phyloP scores from a whole-genome alignment of 1,140 invertebrate genomes.

The Mizuhopecten yessoensis region DNA sequence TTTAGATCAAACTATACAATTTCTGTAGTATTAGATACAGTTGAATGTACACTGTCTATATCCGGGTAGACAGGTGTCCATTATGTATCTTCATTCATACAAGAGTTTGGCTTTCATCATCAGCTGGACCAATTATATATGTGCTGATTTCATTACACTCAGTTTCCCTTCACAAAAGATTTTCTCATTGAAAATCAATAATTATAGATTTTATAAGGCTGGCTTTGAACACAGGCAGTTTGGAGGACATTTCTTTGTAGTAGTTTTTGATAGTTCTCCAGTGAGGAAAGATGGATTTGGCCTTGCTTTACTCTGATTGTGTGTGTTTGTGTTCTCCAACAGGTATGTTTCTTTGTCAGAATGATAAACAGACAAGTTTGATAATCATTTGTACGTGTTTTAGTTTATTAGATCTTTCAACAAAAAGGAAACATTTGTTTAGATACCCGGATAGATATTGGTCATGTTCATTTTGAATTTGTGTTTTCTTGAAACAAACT shows the following conservation, averaged over 20 bases:
- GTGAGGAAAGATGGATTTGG: neutral
- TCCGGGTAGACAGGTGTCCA: neutral
- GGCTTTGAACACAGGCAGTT: neutral
- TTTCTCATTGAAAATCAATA: neutral
- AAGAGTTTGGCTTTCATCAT: neutral
- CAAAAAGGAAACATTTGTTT: too few species aligned
- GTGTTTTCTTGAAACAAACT: too few species aligned
- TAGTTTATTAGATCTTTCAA: too few species aligned
- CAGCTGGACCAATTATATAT: neutral
- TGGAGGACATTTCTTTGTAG: neutral
- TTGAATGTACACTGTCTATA: neutral
- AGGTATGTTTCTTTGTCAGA: neutral
- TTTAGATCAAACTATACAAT: neutral
- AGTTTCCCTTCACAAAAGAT: neutral
- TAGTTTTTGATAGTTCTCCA: too few species aligned
- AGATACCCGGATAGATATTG: too few species aligned
- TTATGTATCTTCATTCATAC: neutral
- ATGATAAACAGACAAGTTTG: neutral
- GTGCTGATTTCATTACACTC: neutral
- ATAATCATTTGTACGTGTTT: too few species aligned
- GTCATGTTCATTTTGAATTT: too few species aligned
- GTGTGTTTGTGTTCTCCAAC: neutral
- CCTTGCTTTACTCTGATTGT: neutral
- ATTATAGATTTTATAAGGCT: neutral
- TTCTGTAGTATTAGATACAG: conserved; percentile 29